A percentile compares a stretch with the other conserved stretches of the same genome.
phyloP scores from a whole-genome alignment of 2,888 invertebrate species.

The Ashinkailepas kermadecensis region DNA sequence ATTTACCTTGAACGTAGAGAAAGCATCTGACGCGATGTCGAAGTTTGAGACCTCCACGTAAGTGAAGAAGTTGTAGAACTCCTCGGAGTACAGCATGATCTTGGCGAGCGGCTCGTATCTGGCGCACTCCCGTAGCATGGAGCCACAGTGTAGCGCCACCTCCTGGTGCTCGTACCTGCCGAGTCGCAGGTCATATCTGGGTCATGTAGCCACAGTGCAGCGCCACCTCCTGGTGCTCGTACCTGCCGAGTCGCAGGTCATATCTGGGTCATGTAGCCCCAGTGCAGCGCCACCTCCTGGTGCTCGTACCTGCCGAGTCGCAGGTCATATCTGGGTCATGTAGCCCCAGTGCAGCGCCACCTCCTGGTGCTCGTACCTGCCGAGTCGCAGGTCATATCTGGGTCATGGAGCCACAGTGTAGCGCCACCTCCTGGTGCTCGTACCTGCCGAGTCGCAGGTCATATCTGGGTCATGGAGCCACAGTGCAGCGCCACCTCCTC shows the following conservation, averaged over 20 bases:
- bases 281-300: no score
- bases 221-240: no score
- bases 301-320: no score
- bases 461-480: no score
- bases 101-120: constrained; percentile 97
- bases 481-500: no score
- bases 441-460: no score
- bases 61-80: constrained; percentile 99
- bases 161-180: constrained; percentile 93
- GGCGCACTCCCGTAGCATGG: constrained; percentile 97
- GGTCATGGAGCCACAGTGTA: no score
- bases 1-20: constrained; percentile 96
- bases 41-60: constrained; percentile 99
- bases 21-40: constrained; percentile 99
- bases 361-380: constrained; percentile 96
- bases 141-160: constrained; percentile 97
- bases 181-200: background rate
- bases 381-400: background rate
- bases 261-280: no score
- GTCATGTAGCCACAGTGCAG: no score
- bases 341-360: constrained; percentile 98
- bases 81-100: constrained; percentile 94
- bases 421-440: no score
- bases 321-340: background rate
- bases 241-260: no score